These are phyloP conservation scores for Malurus cyaneus DNA, from an alignment of 2,113 vertebrate species.

Conservation along the genomic window DNA sequence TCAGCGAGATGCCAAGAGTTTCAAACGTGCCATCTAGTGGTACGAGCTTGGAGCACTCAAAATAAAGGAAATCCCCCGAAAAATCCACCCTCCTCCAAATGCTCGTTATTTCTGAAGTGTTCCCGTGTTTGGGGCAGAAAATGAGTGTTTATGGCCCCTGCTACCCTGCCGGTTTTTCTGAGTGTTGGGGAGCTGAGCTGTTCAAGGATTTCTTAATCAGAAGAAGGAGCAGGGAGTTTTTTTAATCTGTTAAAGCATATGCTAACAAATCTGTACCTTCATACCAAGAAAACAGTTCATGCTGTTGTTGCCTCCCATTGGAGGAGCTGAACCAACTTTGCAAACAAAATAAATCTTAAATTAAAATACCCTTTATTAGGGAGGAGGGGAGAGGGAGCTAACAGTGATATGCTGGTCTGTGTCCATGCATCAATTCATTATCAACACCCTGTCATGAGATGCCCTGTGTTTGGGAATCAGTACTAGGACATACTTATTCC, in stretches of 20 bases:
- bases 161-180: background rate
- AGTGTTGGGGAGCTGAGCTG: background rate
- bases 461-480: background rate
- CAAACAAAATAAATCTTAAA: background rate
- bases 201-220: background rate
- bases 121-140: background rate
- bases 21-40: slow-evolving; percentile 56
- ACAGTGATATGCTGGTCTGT: background rate
- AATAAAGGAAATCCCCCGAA: background rate
- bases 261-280: background rate
- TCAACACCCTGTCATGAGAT: background rate
- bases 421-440: background rate
- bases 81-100: background rate
- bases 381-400: background rate
- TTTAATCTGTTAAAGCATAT: background rate
- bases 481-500: background rate
- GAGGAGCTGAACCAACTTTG: background rate
- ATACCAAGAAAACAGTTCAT: background rate
- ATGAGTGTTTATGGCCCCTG: background rate
- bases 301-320: background rate
- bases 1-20: background rate
- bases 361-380: background rate
- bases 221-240: background rate
- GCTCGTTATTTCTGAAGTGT: background rate
- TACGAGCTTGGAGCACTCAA: background rate